Evolutionary conservation across 2,797 vertebrate genomes (phyloP).

Genomic region (Neopelma chrysocephalum): DNA sequence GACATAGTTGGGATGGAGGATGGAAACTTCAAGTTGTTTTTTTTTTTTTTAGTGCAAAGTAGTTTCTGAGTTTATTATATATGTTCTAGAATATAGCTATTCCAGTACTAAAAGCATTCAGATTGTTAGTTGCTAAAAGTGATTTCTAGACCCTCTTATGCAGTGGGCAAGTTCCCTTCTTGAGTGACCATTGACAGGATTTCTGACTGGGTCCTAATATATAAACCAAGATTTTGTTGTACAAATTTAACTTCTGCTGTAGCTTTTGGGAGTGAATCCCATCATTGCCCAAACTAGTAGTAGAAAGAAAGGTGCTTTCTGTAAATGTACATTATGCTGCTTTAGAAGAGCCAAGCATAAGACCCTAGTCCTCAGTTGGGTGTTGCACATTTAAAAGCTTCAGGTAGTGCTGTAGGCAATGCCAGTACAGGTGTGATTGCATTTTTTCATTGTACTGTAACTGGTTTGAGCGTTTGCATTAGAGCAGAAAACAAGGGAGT

Average conservation of each 20-base stretch:
- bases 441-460: background rate
- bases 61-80: background rate
- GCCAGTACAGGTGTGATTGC: background rate
- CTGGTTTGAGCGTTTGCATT: background rate
- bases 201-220: background rate
- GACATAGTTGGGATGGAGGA: background rate
- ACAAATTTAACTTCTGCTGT: background rate
- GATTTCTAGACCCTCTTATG: background rate
- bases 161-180: background rate
- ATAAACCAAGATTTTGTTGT: background rate
- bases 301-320: background rate
- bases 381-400: background rate
- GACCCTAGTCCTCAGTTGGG: background rate
- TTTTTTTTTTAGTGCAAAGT: background rate
- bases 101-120: background rate
- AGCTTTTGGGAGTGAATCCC: background rate
- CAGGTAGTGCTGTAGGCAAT: background rate
- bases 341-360: background rate
- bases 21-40: background rate
- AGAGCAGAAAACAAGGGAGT: background rate
- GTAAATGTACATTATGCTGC: fast-evolving
- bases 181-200: background rate
- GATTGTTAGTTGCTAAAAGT: background rate
- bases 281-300: background rate
- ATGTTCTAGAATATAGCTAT: background rate